Evolutionary conservation across 2,113 vertebrate species (phyloP).

Genomic region (Neogobius melanostomus): DNA sequence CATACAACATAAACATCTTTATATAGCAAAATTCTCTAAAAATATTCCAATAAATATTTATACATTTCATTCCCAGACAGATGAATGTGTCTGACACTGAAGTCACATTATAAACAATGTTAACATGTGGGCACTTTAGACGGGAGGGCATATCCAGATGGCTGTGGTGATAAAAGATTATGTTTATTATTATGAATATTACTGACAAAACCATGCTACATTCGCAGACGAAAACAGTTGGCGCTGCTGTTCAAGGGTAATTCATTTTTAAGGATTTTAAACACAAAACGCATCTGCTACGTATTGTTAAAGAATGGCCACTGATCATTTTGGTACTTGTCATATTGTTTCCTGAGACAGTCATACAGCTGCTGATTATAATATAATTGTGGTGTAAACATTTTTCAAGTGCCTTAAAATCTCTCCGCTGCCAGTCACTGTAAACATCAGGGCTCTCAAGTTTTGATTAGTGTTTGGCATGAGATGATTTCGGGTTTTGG

Average conservation of each 20-base stretch:
- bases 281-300: background rate
- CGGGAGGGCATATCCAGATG: background rate
- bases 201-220: background rate
- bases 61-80: background rate
- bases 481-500: too few relatives aligned
- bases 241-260: background rate
- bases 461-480: too few relatives aligned
- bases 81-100: background rate
- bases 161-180: background rate
- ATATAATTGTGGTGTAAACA: too few relatives aligned
- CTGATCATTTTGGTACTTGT: background rate
- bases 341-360: too few relatives aligned
- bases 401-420: too few relatives aligned
- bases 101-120: background rate
- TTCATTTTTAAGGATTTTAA: background rate
- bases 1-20: too few relatives aligned
- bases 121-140: background rate
- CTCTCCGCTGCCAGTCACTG: too few relatives aligned
- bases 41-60: background rate
- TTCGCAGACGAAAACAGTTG: background rate
- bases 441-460: too few relatives aligned
- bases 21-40: background rate
- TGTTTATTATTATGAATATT: background rate
- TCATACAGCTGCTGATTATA: too few relatives aligned
- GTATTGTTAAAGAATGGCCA: background rate